Base-by-base conservation (phyloP, 2,888 invertebrate species). In the Eubasilissa splendida region DNA sequence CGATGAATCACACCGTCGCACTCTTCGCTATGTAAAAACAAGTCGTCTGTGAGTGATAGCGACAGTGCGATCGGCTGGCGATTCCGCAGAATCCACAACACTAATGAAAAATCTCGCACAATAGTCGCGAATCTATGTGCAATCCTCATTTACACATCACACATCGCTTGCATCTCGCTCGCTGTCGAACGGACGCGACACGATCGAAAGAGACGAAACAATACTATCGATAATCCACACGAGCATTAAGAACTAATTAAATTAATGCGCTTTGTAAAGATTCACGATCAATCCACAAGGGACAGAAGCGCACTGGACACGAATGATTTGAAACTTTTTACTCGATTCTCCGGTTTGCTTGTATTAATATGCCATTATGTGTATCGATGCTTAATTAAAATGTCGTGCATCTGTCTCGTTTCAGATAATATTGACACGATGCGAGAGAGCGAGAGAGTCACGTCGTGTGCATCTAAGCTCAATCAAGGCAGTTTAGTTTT, bases 81-180 rank as follows among this genome's bases (percentile, higher is more conserved):
- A 63, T 33, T 63, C 63, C 63, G 63, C 63, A 33, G 33, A 33
- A 63, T 33, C 42, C 33, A 33, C 63, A 33, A 33, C 12, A 63
- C 63, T 33, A 63, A 63, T 63, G 63, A 63, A 42, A 42, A 42
- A 42, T 42, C 42, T 63, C 63, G 31, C 31, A 63, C 12, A 33
- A 63, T 33, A 63, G 33, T 12, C 33, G 8, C 14, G 22, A 10
- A 9, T 33, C 42, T 42, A 42, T 7, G 42, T 63, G 7, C 10
- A 42, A 50, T 66, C n/a, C 33, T 42, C 66, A 68, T 50, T 68
- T 52, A 50, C 42, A 42, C 68, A 68, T 52, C 68, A 68, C 68
- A 52, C 14, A 42, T 50, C 4, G 42, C 68, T n/a, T 50, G n/a
- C 68, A n/a, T 68, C 68, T n/a, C 68, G 14, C 50, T 68, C 52